Percentiles rank a stretch among this genome's conserved stretches.
phyloP scores from a whole-genome alignment of 2,888 invertebrate species.

The Boloria euphrosyne region DNA sequence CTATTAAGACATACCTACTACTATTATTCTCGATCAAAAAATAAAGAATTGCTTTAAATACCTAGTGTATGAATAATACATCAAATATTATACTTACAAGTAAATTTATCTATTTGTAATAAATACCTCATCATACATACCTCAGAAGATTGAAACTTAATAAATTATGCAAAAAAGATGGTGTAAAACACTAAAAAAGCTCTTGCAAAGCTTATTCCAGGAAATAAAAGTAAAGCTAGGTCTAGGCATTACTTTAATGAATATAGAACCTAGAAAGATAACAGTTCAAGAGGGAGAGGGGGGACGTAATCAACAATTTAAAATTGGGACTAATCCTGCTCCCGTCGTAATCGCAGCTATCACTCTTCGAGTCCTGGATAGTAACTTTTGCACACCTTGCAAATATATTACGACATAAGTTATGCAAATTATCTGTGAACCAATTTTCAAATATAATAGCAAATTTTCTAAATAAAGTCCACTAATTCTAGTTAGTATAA shows the following conservation, averaged over 20 bases:
- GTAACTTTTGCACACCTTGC: constrained; percentile 20
- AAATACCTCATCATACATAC: no score
- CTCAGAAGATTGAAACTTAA: no score
- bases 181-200: background rate
- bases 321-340: constrained; percentile 77
- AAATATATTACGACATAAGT: background rate
- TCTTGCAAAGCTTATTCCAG: no score
- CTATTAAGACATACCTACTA: no score
- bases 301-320: constrained; percentile 78
- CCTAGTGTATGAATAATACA: no score
- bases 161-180: background rate
- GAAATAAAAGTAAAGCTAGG: background rate
- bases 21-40: no score
- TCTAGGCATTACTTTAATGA: constrained; percentile 3
- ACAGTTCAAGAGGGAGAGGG: background rate
- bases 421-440: background rate
- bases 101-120: no score
- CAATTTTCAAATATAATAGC: no score
- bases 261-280: constrained; percentile 19
- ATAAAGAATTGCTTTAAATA: no score
- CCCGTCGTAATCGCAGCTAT: constrained; percentile 65
- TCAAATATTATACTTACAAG: no score
- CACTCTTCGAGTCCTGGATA: constrained; percentile 54
- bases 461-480: no score
- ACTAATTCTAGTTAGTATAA: no score